A percentile compares a stretch with the other conserved stretches of the same genome.
phyloP scores from a whole-genome alignment of 2,797 vertebrate genomes.

The Ctenopoma multispine region DNA sequence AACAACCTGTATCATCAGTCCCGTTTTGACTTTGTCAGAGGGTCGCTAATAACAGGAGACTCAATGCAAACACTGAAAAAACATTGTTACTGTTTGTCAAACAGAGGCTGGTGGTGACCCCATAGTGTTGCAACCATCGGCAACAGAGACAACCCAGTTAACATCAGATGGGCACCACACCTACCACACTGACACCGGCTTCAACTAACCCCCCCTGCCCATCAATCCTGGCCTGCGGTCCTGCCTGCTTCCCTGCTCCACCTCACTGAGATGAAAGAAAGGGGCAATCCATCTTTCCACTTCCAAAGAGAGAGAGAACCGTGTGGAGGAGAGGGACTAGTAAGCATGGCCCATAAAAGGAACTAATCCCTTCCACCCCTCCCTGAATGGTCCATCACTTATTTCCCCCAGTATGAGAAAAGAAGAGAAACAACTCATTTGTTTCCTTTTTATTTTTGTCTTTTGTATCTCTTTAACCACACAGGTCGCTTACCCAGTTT shows the following conservation, averaged over 20 bases:
- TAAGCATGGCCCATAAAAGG: conserved; percentile 77
- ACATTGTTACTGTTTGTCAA: conserved; percentile 20
- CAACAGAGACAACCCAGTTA: conserved; percentile 98
- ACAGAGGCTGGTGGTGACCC: conserved; percentile 87
- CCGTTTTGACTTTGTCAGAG: neutral
- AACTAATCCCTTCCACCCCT: conserved; percentile 69
- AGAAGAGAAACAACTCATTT: conserved; percentile 65
- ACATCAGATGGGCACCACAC: conserved; percentile 93
- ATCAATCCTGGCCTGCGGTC: conserved; percentile 60
- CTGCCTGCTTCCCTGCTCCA: conserved; percentile 81
- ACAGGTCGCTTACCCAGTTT: conserved; percentile 60
- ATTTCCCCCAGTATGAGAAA: conserved; percentile 49
- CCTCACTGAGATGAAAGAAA: conserved; percentile 72
- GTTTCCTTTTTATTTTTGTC: conserved; percentile 67
- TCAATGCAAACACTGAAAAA: conserved; percentile 5
- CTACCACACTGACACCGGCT: conserved; percentile 95
- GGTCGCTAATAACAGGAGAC: neutral
- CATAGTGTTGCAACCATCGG: conserved; percentile 95
- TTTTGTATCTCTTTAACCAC: conserved; percentile 74
- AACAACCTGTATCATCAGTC: neutral
- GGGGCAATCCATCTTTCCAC: conserved; percentile 79
- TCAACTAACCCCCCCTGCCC: conserved; percentile 87
- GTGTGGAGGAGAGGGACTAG: conserved; percentile 77
- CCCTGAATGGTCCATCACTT: conserved; percentile 52
- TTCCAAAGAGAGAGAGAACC: conserved; percentile 53